Percentiles rank a stretch among this genome's conserved stretches.
Evolutionary conservation across 2,113 vertebrate species (phyloP).

Genomic region (Calyptommatus sinebrachiatus): DNA sequence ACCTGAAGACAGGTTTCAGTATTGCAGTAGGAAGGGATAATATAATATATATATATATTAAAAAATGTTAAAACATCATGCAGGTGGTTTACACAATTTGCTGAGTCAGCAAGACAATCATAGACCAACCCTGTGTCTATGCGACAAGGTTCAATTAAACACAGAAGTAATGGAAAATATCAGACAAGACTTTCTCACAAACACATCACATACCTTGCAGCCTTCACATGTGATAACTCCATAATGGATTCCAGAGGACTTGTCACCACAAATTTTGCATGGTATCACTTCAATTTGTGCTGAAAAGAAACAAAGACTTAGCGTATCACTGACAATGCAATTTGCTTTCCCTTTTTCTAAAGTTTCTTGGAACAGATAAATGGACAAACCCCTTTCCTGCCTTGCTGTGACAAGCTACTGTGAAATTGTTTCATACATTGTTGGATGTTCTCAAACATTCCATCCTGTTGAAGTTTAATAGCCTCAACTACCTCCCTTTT

Average conservation of each 20-base stretch:
- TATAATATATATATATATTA: constrained; percentile 36
- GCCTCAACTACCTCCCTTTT: not conserved
- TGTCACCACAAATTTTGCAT: constrained; percentile 99
- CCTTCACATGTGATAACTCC: constrained; percentile 99
- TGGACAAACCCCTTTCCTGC: not conserved
- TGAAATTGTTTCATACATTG: not conserved
- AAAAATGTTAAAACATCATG: constrained; percentile 32
- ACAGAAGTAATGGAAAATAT: constrained; percentile 28
- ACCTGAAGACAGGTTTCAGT: not conserved
- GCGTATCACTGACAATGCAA: constrained; percentile 41
- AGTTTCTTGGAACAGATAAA: not conserved
- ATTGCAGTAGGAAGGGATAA: not conserved
- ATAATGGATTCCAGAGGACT: constrained; percentile 99
- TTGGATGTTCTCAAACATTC: not conserved
- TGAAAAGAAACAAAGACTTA: constrained; percentile 70
- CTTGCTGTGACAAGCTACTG: not conserved
- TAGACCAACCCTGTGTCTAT: not conserved
- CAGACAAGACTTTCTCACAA: not conserved
- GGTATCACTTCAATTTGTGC: constrained; percentile 99
- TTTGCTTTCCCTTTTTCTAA: constrained; percentile 4
- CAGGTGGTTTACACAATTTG: constrained; percentile 28
- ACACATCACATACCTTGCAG: constrained; percentile 87
- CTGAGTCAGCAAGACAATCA: constrained; percentile 16
- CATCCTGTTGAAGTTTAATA: constrained; percentile 19
- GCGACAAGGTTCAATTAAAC: not conserved